Conservation (phyloP, 2,888 invertebrate genomes). For the Caenorhabditis wallacei region DNA sequence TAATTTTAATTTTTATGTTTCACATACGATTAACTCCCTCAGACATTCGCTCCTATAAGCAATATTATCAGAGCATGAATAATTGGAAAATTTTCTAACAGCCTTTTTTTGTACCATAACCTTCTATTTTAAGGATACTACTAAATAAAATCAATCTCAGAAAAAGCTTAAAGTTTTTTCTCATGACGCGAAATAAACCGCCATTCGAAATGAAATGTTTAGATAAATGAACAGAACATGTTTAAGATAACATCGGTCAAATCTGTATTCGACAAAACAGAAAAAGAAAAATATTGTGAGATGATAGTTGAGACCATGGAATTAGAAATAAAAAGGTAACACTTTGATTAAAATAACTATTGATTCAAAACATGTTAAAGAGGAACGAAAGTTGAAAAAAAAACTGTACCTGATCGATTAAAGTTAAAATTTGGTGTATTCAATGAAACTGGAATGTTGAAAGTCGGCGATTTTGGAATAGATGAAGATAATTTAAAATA, state of each 20-base stretch:
- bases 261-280: conserved; percentile 32
- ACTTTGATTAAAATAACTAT: neutral
- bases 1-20: neutral
- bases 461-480: conserved; percentile 17
- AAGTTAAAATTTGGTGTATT: neutral
- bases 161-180: too few species aligned
- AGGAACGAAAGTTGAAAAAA: too few species aligned
- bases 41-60: too few species aligned
- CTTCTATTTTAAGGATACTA: too few species aligned
- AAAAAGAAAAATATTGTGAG: conserved; percentile 19
- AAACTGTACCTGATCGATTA: neutral
- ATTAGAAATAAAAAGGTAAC: neutral
- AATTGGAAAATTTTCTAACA: too few species aligned
- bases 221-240: conserved; percentile 60
- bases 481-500: conserved; percentile 22
- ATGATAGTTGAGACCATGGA: conserved; percentile 12
- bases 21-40: neutral
- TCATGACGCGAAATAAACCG: neutral
- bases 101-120: too few species aligned
- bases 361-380: too few species aligned
- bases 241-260: conserved; percentile 55
- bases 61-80: too few species aligned
- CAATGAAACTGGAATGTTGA: neutral
- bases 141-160: too few species aligned
- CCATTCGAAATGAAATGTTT: conserved; percentile 34